Conservation (phyloP, 2,113 vertebrate species). For the Oostethus manadensis region DNA sequence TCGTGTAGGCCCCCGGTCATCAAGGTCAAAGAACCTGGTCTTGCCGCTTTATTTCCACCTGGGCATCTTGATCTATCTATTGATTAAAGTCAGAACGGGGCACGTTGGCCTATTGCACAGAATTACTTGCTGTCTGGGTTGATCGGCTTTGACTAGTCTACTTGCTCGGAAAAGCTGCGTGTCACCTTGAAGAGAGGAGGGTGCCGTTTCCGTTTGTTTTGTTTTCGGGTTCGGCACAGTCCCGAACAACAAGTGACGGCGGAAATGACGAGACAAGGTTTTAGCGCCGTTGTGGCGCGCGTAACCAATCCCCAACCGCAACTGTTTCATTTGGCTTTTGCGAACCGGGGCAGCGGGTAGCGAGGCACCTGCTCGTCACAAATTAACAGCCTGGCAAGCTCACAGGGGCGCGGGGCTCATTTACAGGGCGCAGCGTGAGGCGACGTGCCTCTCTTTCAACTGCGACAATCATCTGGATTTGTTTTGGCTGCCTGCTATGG, state of each 20-base stretch:
- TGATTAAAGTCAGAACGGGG: constrained; percentile 56
- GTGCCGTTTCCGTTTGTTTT: not conserved
- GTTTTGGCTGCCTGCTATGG: constrained; percentile 44
- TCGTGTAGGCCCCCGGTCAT: constrained; percentile 49
- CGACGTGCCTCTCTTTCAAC: constrained; percentile 47
- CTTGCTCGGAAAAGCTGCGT: constrained; percentile 67
- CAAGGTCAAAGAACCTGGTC: constrained; percentile 66
- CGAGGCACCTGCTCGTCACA: constrained; percentile 38
- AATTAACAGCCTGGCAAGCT: constrained; percentile 54
- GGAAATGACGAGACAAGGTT: constrained; percentile 44
- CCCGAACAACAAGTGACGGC: constrained; percentile 43
- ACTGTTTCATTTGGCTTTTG: constrained; percentile 55
- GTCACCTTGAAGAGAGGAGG: constrained; percentile 64
- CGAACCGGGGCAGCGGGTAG: constrained; percentile 39
- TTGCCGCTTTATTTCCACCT: constrained; percentile 56
- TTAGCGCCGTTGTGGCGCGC: constrained; percentile 30
- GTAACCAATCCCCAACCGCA: constrained; percentile 9
- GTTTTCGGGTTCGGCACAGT: constrained; percentile 16
- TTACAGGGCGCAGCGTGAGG: constrained; percentile 36
- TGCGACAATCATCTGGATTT: constrained; percentile 52
- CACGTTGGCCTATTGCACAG: constrained; percentile 16
- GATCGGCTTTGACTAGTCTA: constrained; percentile 59
- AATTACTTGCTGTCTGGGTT: constrained; percentile 29
- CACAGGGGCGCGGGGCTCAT: constrained; percentile 34
- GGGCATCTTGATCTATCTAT: constrained; percentile 44